phyloP scores from a whole-genome alignment of 2,888 invertebrate genomes.

The Strigamia transsilvanica region DNA sequence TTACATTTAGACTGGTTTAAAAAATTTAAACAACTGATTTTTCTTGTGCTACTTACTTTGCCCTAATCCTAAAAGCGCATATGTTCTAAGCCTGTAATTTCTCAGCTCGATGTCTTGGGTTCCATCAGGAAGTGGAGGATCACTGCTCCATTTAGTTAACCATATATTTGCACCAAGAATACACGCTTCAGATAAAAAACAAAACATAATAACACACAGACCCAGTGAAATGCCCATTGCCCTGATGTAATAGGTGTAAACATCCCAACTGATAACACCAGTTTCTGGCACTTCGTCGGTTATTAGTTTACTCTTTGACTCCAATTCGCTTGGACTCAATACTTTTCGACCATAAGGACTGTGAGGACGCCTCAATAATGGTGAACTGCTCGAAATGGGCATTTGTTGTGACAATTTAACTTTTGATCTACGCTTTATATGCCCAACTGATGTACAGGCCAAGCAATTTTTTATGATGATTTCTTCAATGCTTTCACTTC shows the following conservation, averaged over 20 bases:
- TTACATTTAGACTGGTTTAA: too few relatives aligned
- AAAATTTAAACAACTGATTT: too few relatives aligned
- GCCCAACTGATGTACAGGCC: not conserved
- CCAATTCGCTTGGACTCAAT: constrained; percentile 22
- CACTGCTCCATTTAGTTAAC: constrained; percentile 59
- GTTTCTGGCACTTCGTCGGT: constrained; percentile 32
- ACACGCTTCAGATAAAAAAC: constrained; percentile 50
- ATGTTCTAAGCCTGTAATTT: constrained; percentile 52
- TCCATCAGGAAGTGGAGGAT: constrained; percentile 61
- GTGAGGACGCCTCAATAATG: not conserved
- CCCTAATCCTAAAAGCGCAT: constrained; percentile 52
- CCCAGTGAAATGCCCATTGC: constrained; percentile 40
- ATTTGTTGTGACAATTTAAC: not conserved
- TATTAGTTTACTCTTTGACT: constrained; percentile 34
- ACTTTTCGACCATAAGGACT: not conserved
- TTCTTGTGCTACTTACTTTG: constrained; percentile 39
- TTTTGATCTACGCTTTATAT: not conserved
- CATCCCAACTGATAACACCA: constrained; percentile 76
- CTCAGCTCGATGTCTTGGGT: constrained; percentile 35
- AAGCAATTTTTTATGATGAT: not conserved
- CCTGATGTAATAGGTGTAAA: constrained; percentile 61
- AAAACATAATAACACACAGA: not conserved
- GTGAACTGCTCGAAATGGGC: constrained; percentile 24
- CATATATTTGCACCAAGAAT: constrained; percentile 58
- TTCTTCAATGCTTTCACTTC: not conserved